Conservation (phyloP, 2,888 invertebrate genomes). For the Coronaproctus castanopsis region DNA sequence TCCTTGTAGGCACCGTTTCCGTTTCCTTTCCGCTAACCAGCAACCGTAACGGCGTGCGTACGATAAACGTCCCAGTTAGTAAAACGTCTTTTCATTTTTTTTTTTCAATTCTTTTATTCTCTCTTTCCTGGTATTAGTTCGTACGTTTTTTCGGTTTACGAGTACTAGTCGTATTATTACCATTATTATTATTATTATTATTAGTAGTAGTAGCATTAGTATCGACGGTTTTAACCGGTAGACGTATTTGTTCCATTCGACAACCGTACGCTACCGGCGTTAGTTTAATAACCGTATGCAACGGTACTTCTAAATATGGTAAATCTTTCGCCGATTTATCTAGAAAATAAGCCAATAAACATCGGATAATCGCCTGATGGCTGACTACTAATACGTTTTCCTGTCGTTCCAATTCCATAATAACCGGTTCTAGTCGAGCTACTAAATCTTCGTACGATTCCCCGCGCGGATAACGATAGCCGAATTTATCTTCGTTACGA, state of each 20-base stretch:
- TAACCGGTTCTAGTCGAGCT: constrained; percentile 89
- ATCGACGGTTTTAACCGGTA: constrained; percentile 84
- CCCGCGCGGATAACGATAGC: constrained; percentile 60
- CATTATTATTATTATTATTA: too few relatives aligned
- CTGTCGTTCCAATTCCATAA: constrained; percentile 95
- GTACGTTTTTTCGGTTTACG: too few relatives aligned
- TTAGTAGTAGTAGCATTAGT: constrained; percentile 88
- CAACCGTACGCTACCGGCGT: constrained; percentile 98
- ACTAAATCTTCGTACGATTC: constrained; percentile 98
- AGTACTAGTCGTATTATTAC: too few relatives aligned
- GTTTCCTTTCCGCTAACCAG: too few relatives aligned
- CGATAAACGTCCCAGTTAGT: too few relatives aligned
- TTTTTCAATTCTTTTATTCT: too few relatives aligned
- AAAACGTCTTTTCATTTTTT: too few relatives aligned
- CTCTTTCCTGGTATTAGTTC: too few relatives aligned
- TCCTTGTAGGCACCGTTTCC: too few relatives aligned
- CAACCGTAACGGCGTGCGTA: too few relatives aligned
- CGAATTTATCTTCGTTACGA: constrained; percentile 91
- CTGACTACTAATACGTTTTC: constrained; percentile 88
- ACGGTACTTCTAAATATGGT: constrained; percentile 72
- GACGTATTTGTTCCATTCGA: constrained; percentile 76
- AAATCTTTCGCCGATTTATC: constrained; percentile 77
- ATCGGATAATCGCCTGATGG: constrained; percentile 89
- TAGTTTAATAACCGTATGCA: constrained; percentile 89
- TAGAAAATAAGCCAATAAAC: constrained; percentile 89